Evolutionary conservation across 1,140 invertebrate species (phyloP).

Genomic region (Euura lappo): DNA sequence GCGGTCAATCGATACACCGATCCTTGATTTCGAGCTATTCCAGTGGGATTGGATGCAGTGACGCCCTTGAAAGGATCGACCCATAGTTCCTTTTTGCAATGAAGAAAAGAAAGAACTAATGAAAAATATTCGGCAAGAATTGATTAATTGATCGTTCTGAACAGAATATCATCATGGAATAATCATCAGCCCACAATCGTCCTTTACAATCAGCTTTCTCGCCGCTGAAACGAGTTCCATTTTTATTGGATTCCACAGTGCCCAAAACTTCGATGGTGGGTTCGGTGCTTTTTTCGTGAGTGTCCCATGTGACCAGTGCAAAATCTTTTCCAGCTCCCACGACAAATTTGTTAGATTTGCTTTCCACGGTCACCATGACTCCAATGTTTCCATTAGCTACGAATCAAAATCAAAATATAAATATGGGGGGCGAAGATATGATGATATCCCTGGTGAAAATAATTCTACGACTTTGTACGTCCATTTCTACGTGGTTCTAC

Average conservation of each 20-base stretch:
- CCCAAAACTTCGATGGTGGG: slow-evolving; percentile 59
- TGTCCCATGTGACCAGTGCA: slow-evolving; percentile 72
- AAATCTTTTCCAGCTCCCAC: slow-evolving; percentile 69
- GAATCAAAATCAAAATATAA: slow-evolving; percentile 13
- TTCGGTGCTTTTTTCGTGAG: slow-evolving; percentile 57
- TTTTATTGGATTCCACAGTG: slow-evolving; percentile 66
- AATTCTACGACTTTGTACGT: too few species aligned
- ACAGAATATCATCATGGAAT: not conserved
- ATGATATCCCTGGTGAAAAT: too few species aligned
- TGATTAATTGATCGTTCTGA: slow-evolving; percentile 3
- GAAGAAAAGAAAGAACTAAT: not conserved
- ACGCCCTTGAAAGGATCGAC: slow-evolving; percentile 45
- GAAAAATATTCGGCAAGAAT: slow-evolving; percentile 1
- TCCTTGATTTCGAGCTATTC: slow-evolving; percentile 51
- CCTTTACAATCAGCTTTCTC: slow-evolving; percentile 84
- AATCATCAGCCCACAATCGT: slow-evolving; percentile 77
- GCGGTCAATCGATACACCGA: slow-evolving; percentile 63
- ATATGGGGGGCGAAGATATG: not conserved
- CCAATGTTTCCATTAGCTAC: slow-evolving; percentile 43
- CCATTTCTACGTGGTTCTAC: too few species aligned
- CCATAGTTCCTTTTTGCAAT: slow-evolving; percentile 71
- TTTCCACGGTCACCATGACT: slow-evolving; percentile 74
- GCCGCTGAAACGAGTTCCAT: slow-evolving; percentile 80
- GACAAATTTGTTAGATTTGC: slow-evolving; percentile 66
- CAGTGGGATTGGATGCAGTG: slow-evolving; percentile 58